Base-by-base conservation (phyloP, 2,113 vertebrate species). In the Xerus inauris region DNA sequence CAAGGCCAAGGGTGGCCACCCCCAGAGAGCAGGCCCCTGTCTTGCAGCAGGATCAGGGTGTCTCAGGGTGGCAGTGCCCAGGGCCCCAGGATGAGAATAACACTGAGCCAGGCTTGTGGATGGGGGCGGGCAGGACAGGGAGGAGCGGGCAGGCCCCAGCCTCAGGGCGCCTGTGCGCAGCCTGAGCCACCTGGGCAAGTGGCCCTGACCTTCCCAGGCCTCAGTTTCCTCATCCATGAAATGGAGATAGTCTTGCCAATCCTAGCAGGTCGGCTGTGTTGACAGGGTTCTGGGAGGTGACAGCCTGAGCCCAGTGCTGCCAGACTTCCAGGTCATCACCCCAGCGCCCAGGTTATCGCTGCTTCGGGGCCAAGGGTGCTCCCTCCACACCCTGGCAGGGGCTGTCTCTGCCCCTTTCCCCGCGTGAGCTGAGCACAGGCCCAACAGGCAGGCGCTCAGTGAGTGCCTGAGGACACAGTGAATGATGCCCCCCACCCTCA, bases 1-100 rank as follows among this genome's bases (percentile, higher is more conserved):
- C 0, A 1, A 54, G 71, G 47, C 54, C 64, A 20, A 5, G 17
- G 49, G 49, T 13, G 38, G 26, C 17, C 19, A 19, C 8, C 42
- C 8, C 10, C 49, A 45, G 24, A 26, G 28, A 22, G 11, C 7
- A 47, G 87, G 65, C 71, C 88, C 93, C 26, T 8, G 20, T 51
- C 91, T 65, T 85, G 85, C 40, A 81, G 92, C 71, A 82, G 87
- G 89, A 71, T 84, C 42, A 19, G 80, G 84, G 83, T 71, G 40
- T 92, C 85, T 81, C 45, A 30, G 40, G 79, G 62, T 88, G 16
- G 14, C 45, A 62, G 54, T 30, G 69, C 69, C 90, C 35, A 76
- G 17, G 64, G 26, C 12, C 57, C 47, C n/a, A 47, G 73, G 79
- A 26, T 14, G 38, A 42, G 4, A 6, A 40, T 5, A 87, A 64